Percentiles rank a stretch among this genome's conserved stretches.
phyloP scores from a whole-genome alignment of 2,797 vertebrate species.

The Arnoldichthys spilopterus region DNA sequence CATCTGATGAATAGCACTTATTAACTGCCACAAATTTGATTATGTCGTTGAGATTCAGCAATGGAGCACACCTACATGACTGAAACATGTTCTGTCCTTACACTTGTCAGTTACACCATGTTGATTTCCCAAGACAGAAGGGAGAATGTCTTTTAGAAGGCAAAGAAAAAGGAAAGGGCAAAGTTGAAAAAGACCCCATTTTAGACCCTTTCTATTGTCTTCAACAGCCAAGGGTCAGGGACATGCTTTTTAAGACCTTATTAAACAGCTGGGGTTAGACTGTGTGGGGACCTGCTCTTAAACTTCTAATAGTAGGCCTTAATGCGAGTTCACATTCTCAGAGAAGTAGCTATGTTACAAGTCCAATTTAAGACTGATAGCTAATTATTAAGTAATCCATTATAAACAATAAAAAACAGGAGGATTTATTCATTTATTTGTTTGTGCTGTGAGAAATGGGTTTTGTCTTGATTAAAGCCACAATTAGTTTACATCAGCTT shows the following conservation, averaged over 20 bases:
- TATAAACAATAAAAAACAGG: not conserved
- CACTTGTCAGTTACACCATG: not conserved
- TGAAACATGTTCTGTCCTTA: conserved; percentile 46
- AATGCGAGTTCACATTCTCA: not conserved
- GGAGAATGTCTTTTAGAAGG: not conserved
- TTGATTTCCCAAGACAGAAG: conserved; percentile 14
- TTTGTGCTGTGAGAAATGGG: not conserved
- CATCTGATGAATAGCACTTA: conserved; percentile 63
- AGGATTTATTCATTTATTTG: not conserved
- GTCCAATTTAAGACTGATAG: not conserved
- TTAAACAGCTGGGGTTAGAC: conserved; percentile 1
- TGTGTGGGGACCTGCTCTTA: not conserved
- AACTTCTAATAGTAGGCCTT: not conserved
- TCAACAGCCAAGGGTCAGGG: too few species aligned
- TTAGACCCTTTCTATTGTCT: not conserved
- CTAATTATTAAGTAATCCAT: too few species aligned
- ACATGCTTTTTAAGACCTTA: not conserved
- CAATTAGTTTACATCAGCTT: not conserved
- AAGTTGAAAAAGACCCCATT: not conserved
- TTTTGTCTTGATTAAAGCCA: not conserved
- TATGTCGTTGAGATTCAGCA: conserved; percentile 63
- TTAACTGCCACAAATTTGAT: conserved; percentile 74
- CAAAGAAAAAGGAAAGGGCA: not conserved
- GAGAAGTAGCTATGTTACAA: not conserved
- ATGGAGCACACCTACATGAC: conserved; percentile 46